Base-by-base conservation (phyloP, 2,888 invertebrate species). In the Megamerina dolium region DNA sequence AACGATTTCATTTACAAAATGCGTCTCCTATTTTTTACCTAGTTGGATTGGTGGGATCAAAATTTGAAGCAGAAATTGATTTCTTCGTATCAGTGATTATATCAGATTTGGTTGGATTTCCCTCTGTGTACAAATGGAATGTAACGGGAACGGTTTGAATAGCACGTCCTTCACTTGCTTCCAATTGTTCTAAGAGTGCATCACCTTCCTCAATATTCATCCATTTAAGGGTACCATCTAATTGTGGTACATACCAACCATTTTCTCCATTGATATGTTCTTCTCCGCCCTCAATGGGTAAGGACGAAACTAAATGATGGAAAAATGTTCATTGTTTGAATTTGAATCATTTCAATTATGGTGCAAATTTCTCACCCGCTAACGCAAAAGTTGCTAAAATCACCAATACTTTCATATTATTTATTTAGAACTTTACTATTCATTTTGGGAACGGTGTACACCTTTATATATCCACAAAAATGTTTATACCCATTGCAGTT, bases 71-170 rank as follows among this genome's bases (percentile, higher is more conserved):
- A 12, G 41, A 41, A 6, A 63, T 41, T 5, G 48, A 42, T 35
- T 41, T 37, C 2, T 18, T 37, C 18, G 43, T 49, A 2, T 23
- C 42, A 17, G 51, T 50, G 27, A 66, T 55, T 45, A 59, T 49
- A 36, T 51, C 50, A 2, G 54, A 49, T 26, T 49, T 48, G 3
- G 13, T 53, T 2, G 66, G 63, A 47, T 66, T 65, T 0, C 54
- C 42, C 0, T 38, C 41, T 14, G 66, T 68, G 42, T 53, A 66
- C 41, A 66, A 44, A 17, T 59, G 58, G 48, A 51, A 66, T 0
- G 37, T 43, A 2, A 52, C 48, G 2, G 45, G 41, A 3, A 14
- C 26, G 5, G 31, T 37, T 2, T 27, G 8, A 6, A 43, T 27
- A 0, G 31, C 16, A 13, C 46, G 45, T 4, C 43, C 45, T 29